Conservation (phyloP, 2,888 invertebrate species). For the Thymelicus sylvestris region DNA sequence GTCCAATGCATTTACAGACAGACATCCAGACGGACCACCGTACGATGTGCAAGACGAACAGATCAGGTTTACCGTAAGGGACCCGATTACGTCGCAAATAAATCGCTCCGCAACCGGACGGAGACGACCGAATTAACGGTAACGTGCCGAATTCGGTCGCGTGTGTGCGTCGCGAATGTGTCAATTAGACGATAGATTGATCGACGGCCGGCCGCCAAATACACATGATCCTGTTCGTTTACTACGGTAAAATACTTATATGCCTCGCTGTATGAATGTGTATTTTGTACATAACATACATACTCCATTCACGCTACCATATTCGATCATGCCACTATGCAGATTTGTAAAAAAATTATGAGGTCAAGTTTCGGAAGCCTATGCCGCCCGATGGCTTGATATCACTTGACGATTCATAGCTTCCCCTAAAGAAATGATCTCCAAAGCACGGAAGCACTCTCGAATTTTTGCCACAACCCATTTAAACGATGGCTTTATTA, state of each 20-base stretch:
- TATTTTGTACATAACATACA: no score
- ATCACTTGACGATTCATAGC: no score
- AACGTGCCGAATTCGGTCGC: constrained; percentile 69
- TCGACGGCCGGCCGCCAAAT: constrained; percentile 35
- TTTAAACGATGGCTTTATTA: no score
- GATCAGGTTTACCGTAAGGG: constrained; percentile 68
- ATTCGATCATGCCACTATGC: no score
- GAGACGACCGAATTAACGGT: constrained; percentile 65
- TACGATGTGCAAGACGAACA: constrained; percentile 45
- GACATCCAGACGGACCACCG: constrained; percentile 9
- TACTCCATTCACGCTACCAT: no score
- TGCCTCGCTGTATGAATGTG: no score
- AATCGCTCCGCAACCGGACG: constrained; percentile 62
- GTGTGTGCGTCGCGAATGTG: constrained; percentile 44
- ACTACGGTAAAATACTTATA: neutral
- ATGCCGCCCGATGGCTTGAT: no score
- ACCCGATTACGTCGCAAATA: constrained; percentile 78
- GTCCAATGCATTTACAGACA: constrained; percentile 7
- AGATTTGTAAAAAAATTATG: no score
- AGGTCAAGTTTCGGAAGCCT: no score
- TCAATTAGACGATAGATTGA: constrained; percentile 51
- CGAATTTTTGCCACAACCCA: no score
- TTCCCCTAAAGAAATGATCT: no score
- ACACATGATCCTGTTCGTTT: neutral
- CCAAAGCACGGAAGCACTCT: no score